phyloP scores from a whole-genome alignment of 1,140 invertebrate species.

The Drosophila truncata region DNA sequence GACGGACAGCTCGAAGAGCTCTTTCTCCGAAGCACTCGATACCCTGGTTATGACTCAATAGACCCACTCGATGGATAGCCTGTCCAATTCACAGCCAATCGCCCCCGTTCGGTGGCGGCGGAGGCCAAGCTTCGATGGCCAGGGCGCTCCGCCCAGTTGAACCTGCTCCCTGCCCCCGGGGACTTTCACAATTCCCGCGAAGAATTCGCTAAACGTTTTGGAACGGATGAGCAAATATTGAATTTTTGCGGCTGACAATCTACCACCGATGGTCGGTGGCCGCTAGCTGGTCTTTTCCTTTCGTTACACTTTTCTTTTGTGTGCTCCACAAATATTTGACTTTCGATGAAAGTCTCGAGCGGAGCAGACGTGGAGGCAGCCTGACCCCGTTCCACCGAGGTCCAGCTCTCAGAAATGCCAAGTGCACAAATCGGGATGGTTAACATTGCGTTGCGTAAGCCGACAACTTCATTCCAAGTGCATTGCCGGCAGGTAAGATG shows the following conservation, averaged over 20 bases:
- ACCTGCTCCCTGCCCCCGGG: conserved; percentile 61
- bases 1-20: conserved; percentile 22
- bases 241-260: conserved; percentile 53
- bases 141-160: conserved; percentile 60
- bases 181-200: conserved; percentile 70
- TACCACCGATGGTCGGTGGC: conserved; percentile 15
- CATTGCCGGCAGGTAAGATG: conserved; percentile 37
- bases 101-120: conserved; percentile 45
- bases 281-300: conserved; percentile 59
- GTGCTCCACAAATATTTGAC: conserved; percentile 78
- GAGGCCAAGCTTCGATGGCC: conserved; percentile 62
- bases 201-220: conserved; percentile 48
- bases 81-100: conserved; percentile 50
- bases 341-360: conserved; percentile 75
- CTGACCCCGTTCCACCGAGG: conserved; percentile 62
- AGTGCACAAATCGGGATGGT: conserved; percentile 61
- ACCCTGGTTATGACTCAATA: conserved; percentile 52
- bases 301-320: conserved; percentile 76
- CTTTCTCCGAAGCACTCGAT: conserved; percentile 34
- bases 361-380: conserved; percentile 56
- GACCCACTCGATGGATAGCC: conserved; percentile 34
- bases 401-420: conserved; percentile 58
- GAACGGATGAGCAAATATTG: conserved; percentile 73
- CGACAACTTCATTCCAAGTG: conserved; percentile 61
- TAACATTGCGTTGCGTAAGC: conserved; percentile 66